These are phyloP conservation scores for Cydia splendana DNA, from an alignment of 1,140 invertebrate genomes.

Conservation along the genomic window DNA sequence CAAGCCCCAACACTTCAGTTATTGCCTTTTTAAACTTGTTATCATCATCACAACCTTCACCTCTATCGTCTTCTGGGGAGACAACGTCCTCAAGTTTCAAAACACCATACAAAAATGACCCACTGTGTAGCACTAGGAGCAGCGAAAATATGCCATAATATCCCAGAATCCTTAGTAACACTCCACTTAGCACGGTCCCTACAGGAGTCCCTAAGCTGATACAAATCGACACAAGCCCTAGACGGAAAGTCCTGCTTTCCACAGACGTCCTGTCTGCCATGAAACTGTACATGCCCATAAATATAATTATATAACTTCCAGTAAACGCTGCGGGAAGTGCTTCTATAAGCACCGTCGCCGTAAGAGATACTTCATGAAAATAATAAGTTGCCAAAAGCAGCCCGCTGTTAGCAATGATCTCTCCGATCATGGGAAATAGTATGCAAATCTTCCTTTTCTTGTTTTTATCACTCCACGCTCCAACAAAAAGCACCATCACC, in stretches of 20 bases:
- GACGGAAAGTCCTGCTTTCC: constrained; percentile 81
- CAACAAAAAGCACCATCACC: constrained; percentile 82
- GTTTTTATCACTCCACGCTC: constrained; percentile 83
- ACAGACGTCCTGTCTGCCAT: constrained; percentile 81
- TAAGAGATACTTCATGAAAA: constrained; percentile 78
- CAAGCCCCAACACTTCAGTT: constrained; percentile 64
- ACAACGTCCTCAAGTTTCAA: constrained; percentile 66
- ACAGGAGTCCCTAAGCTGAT: constrained; percentile 72
- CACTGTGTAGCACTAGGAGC: constrained; percentile 55
- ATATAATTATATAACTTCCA: constrained; percentile 81
- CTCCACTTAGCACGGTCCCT: constrained; percentile 71
- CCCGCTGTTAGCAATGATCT: constrained; percentile 77
- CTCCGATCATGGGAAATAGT: constrained; percentile 82
- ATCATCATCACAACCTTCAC: constrained; percentile 36
- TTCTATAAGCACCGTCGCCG: constrained; percentile 79
- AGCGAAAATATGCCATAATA: constrained; percentile 74
- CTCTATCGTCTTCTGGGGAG: constrained; percentile 44
- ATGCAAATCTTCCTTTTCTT: constrained; percentile 84
- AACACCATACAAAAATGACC: constrained; percentile 64
- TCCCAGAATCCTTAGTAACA: constrained; percentile 58
- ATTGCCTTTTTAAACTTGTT: constrained; percentile 48
- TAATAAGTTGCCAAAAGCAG: constrained; percentile 70
- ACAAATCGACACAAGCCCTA: constrained; percentile 78
- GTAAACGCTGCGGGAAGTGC: constrained; percentile 80
- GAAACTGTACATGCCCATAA: constrained; percentile 83